Conservation (phyloP, 2,888 invertebrate species). For the Cheilosia grossa region DNA sequence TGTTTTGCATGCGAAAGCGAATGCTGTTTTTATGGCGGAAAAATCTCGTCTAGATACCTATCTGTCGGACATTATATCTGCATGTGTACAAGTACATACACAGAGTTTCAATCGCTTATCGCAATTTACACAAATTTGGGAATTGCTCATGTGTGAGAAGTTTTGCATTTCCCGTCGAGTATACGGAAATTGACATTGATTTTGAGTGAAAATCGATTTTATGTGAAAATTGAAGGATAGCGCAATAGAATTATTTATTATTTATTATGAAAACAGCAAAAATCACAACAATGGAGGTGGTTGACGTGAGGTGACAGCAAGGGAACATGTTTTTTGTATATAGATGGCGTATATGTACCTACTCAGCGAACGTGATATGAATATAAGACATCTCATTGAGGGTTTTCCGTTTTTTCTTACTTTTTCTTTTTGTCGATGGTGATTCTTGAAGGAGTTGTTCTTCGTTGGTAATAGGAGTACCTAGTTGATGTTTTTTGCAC, state of each 20-base stretch:
- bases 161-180: conserved; percentile 61
- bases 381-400: too few relatives aligned
- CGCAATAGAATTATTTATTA: conserved; percentile 50
- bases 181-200: conserved; percentile 70
- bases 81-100: background rate
- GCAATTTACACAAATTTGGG: conserved; percentile 71
- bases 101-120: conserved; percentile 68
- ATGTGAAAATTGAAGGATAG: conserved; percentile 62
- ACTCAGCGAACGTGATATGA: too few relatives aligned
- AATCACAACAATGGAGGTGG: background rate
- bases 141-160: conserved; percentile 69
- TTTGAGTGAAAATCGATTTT: conserved; percentile 71
- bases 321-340: background rate
- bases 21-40: conserved; percentile 38
- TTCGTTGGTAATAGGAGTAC: too few relatives aligned
- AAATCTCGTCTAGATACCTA: conserved; percentile 23
- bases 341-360: too few relatives aligned
- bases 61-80: conserved; percentile 20
- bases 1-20: conserved; percentile 47
- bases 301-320: conserved; percentile 39
- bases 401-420: too few relatives aligned
- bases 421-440: too few relatives aligned
- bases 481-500: too few relatives aligned
- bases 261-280: conserved; percentile 42
- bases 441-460: too few relatives aligned